Conservation (phyloP, 2,113 vertebrate species). For the Rhabdornis inornatus region DNA sequence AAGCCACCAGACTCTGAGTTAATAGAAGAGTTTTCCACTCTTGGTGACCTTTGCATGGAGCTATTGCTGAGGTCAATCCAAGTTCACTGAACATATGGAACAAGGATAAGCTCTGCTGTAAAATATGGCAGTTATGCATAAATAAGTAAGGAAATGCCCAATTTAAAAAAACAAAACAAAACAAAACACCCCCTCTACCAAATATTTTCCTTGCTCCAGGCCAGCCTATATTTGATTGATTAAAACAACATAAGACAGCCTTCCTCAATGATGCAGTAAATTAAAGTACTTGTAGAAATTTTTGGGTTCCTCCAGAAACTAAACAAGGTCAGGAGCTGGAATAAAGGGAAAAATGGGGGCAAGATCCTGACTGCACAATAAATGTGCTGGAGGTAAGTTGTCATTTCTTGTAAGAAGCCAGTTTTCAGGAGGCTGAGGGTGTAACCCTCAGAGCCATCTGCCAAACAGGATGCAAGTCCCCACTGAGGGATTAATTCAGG, state of each 20-base stretch:
- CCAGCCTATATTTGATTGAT: background rate
- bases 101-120: background rate
- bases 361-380: background rate
- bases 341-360: background rate
- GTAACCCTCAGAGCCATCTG: background rate
- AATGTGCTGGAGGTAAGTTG: background rate
- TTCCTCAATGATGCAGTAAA: background rate
- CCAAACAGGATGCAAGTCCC: background rate
- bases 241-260: background rate
- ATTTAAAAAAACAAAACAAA: background rate
- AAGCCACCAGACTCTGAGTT: background rate
- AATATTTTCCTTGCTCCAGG: slow-evolving; percentile 24
- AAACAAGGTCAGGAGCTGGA: background rate
- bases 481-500: background rate
- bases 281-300: background rate
- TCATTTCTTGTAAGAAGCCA: background rate
- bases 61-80: background rate
- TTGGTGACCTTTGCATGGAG: background rate
- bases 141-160: slow-evolving; percentile 6
- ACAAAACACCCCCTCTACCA: background rate
- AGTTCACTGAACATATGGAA: slow-evolving; percentile 46
- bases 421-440: background rate
- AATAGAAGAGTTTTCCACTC: background rate
- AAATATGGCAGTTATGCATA: slow-evolving; percentile 50
- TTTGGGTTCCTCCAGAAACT: background rate